Evolutionary conservation across 2,797 vertebrate species (phyloP).

Genomic region (Notamacropus eugenii): DNA sequence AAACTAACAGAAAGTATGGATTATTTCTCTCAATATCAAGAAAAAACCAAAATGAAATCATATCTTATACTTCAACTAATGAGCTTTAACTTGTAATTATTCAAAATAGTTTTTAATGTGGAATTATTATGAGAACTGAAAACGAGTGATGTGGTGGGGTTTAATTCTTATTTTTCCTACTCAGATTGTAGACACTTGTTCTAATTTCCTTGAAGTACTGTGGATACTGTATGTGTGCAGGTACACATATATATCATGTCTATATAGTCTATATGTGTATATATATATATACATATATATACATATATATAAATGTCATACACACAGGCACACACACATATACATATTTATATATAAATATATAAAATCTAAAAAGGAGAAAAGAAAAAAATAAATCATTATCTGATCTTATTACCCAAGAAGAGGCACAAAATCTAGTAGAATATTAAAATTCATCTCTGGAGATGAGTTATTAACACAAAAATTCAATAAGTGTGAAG

Average conservation of each 20-base stretch:
- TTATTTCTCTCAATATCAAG: conserved; percentile 19
- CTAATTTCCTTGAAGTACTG: not conserved
- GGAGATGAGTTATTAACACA: conserved; percentile 64
- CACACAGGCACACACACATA: too few species aligned
- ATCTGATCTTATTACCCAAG: conserved; percentile 9
- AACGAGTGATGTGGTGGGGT: not conserved
- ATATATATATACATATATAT: too few species aligned
- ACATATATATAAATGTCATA: not conserved
- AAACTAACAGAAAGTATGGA: conserved; percentile 14
- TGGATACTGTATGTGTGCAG: not conserved
- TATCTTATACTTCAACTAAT: not conserved
- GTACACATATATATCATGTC: too few species aligned
- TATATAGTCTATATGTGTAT: too few species aligned
- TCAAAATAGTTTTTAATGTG: not conserved
- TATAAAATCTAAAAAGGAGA: conserved; percentile 27
- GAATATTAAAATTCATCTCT: conserved; percentile 58
- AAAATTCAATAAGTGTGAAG: conserved; percentile 68
- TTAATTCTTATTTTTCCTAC: not conserved
- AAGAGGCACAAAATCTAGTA: conserved; percentile 37
- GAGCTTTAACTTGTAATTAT: not conserved
- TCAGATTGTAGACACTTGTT: not conserved
- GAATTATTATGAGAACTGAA: not conserved
- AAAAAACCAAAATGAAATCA: conserved; percentile 30
- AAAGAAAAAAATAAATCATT: not conserved
- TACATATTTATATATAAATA: not conserved